Percentiles rank a stretch among this genome's conserved stretches.
phyloP scores from a whole-genome alignment of 1,140 invertebrate genomes.

The Chironomus tepperi region DNA sequence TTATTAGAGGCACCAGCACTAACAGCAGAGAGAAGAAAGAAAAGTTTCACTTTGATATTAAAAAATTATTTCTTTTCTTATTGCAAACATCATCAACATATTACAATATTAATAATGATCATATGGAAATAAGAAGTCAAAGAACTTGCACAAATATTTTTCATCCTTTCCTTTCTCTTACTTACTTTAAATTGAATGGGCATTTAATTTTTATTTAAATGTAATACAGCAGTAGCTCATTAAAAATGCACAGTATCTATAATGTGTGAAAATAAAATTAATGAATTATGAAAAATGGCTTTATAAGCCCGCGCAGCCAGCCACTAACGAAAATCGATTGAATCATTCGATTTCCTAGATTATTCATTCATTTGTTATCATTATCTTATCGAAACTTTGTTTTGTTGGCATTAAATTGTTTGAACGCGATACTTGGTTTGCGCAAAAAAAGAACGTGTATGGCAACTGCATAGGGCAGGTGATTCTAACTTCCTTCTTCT shows the following conservation, averaged over 20 bases:
- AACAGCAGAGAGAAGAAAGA: background rate
- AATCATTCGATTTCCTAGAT: background rate
- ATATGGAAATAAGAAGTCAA: background rate
- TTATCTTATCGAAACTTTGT: background rate
- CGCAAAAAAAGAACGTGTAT: no score
- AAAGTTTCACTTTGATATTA: constrained; percentile 19
- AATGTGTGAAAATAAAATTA: background rate
- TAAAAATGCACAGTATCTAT: background rate
- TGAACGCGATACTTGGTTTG: background rate
- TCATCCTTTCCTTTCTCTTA: no score
- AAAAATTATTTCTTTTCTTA: background rate
- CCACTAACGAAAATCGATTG: background rate
- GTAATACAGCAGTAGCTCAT: background rate
- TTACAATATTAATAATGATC: background rate
- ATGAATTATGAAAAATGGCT: no score
- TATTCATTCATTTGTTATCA: background rate
- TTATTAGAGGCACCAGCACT: background rate
- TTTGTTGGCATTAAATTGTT: background rate
- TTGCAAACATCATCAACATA: background rate
- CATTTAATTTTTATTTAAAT: background rate
- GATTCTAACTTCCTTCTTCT: no score
- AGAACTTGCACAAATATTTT: background rate
- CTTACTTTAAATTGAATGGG: no score
- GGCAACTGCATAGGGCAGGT: no score
- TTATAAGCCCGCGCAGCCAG: background rate